A percentile compares a stretch with the other conserved stretches of the same genome.
phyloP scores from a whole-genome alignment of 2,797 vertebrate species.

The Aotus griseimembra region DNA sequence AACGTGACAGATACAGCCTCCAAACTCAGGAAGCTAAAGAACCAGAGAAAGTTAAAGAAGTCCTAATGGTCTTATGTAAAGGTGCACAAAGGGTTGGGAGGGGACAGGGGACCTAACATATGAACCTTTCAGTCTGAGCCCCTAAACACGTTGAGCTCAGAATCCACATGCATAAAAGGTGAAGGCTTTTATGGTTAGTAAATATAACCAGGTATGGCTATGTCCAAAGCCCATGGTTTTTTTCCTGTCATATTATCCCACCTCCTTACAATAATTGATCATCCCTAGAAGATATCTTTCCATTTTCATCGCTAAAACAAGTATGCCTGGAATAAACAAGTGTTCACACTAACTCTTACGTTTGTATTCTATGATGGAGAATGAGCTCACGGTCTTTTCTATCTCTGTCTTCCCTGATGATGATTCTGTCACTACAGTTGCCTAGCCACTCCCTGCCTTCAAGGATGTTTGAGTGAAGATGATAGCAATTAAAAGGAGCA shows the following conservation, averaged over 20 bases:
- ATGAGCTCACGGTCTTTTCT: not conserved
- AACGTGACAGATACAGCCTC: not conserved
- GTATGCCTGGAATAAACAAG: not conserved
- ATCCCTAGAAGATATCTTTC: not conserved
- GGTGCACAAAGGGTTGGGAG: accelerated
- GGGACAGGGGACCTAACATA: accelerated
- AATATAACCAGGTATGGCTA: no score
- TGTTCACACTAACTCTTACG: not conserved
- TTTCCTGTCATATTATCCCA: not conserved
- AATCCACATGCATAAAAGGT: accelerated
- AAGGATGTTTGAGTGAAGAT: not conserved
- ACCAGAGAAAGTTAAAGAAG: not conserved
- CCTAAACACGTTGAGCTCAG: not conserved
- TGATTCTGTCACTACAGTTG: accelerated
- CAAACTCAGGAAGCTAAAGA: not conserved
- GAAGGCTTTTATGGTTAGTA: not conserved
- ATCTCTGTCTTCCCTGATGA: not conserved
- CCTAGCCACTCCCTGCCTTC: not conserved
- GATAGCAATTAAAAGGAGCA: conserved; percentile 33
- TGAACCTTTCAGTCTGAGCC: not conserved
- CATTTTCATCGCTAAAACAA: not conserved
- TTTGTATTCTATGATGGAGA: not conserved
- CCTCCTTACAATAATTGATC: not conserved
- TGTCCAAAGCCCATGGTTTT: not conserved
- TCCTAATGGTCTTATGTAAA: not conserved